Base-by-base conservation (phyloP, 2,797 vertebrate genomes). In the Taenioides sp. region DNA sequence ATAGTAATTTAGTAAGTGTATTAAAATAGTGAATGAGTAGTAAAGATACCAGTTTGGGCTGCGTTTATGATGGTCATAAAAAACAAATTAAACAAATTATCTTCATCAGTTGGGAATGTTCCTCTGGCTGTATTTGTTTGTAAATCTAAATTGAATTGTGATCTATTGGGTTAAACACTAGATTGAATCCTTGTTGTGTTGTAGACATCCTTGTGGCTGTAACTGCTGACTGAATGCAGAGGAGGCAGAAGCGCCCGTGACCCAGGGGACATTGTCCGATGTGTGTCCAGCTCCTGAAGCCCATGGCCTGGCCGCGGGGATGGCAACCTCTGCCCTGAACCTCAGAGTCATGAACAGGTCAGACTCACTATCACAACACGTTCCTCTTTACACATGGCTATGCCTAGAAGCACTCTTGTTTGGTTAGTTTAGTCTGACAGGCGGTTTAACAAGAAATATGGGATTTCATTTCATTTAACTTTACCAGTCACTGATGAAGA, bases 281-380 rank as follows among this genome's bases (percentile, higher is more conserved):
- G 91, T 88, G 80, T 84, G 81, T 81, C 82, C 87, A 75, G 76
- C 85, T 78, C 72, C 85, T 80, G 65, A 55, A 88, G 77, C 88
- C 90, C 84, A 83, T 82, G 89, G 88, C 87, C 74, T 65, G 89
- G 90, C 89, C 77, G 81, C 2, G 80, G 90, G 91, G 82, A 92
- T 92, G 91, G 90, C 89, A 87, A 84, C 88, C 12, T 91, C 88
- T 88, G 87, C 90, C 87, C 65, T 92, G 78, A 92, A 92, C 69
- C 79, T 86, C 27, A 90, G 74, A 88, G 82, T 89, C 85, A 92
- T 92, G 90, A 92, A 85, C 86, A 91, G 90, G 91, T 91, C 22
- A 49, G 75, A 47, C 50, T 7, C 25, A 65, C 34, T 47, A 5
- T 23, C 54, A 57, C 1, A 66, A 6, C 52, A 12, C 0, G 3